Base-by-base conservation (phyloP, 1,140 invertebrate genomes). In the Drosophila albomicans region DNA sequence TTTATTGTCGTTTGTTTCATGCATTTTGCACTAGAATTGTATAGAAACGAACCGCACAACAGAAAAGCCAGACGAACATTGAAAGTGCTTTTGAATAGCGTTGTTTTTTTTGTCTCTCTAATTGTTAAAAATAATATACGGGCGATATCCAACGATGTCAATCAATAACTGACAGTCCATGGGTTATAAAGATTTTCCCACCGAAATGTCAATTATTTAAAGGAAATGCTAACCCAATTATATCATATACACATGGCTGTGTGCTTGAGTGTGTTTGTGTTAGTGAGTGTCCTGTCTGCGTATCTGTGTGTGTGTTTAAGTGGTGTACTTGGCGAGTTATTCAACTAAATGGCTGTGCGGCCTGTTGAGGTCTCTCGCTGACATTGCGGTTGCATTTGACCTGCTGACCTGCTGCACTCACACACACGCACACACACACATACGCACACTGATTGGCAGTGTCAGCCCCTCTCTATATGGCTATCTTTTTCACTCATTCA, bases 311-410 rank as follows among this genome's bases (percentile, higher is more conserved):
- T 46, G 67, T 56, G 30, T 62, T 13, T 48, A 32, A 35, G 46
- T 64, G 61, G 59, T 49, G 45, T n/a, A 69, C 48, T 70, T 63
- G 49, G 25, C 10, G 20, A 68, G 71, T 62, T 74, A 63, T 78
- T 32, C 35, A 61, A 54, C 64, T 57, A 66, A 86, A 81, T 75
- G 78, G 10, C 52, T 65, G 49, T 54, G 67, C 57, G 48, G 38
- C 48, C 58, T 58, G 48, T 67, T 70, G 75, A 49, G 79, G 78
- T 77, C 64, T 66, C 51, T 28, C 84, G 63, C 84, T 87, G 84
- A 87, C 84, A 87, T 88, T 88, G 85, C 68, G 81, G 81, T 89
- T 89, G 85, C 85, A 89, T 73, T 89, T 89, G 85, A 89, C 85
- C 85, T 71, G 81, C 77, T 89, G 85, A 89, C 85, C 85, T 79